Base-by-base conservation (phyloP, 2,888 invertebrate genomes). In the Leptopilina syphax region DNA sequence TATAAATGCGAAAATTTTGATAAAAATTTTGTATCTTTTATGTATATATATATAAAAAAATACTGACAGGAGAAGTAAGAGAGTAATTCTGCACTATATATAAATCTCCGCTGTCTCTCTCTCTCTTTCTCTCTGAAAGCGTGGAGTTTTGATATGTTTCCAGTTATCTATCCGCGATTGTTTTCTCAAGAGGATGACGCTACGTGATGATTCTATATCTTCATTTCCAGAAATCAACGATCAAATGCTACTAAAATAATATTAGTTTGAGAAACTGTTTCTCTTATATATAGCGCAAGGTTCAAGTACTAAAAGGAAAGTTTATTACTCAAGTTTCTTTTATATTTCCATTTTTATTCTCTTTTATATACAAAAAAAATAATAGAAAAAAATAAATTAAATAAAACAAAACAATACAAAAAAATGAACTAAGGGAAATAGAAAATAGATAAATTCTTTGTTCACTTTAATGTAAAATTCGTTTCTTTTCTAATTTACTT, bases 181-280 rank as follows among this genome's bases (percentile, higher is more conserved):
- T 73, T 73, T 73, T 73, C 73, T 73, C 57, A 73, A 73, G 73
- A 57, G 73, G 10, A 73, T 13, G 73, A 73, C 57, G 34, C 12
- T 70, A 73, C 57, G 73, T 73, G 57, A 73, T 73, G 34, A 57
- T 73, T 73, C 57, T 34, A 34, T 73, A 73, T 54, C 27, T n/a
- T 7, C 27, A n/a, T 34, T 57, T 34, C 57, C 54, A 57, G n/a
- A n/a, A 65, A 73, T 73, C 27, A 34, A 50, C n/a, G 50, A 73
- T 70, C 50, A 27, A 73, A 34, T 57, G 34, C 57, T 34, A 73
- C 54, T 73, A 73, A 73, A 73, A 73, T 73, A 73, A 73, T 73
- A 73, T 57, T 57, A 70, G 41, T 54, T 73, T 13, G 34, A 44
- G 44, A 73, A 34, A 73, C 54, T 8, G 34, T 34, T 54, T 54